These are phyloP conservation scores for Microcebus lehilahytsara DNA, from an alignment of 2,113 vertebrate species.

Conservation along the genomic window DNA sequence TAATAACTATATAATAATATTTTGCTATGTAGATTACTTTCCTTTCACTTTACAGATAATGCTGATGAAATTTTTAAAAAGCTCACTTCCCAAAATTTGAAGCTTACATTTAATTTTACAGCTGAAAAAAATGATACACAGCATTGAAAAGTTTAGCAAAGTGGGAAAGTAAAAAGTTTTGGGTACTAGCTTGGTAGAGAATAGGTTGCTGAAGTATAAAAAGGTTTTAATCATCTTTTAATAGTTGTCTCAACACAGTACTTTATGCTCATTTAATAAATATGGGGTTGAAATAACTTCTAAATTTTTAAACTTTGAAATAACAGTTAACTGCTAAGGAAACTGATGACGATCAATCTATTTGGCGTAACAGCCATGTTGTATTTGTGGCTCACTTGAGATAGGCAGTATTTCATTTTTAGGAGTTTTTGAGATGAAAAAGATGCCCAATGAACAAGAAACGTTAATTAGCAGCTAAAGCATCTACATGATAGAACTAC, in stretches of 20 bases:
- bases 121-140: conserved; percentile 32
- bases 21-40: conserved; percentile 14
- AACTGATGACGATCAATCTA: background rate
- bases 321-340: background rate
- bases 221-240: conserved; percentile 9
- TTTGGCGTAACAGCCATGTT: background rate
- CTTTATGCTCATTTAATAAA: background rate
- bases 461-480: conserved; percentile 27
- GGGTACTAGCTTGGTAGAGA: conserved; percentile 7
- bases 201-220: background rate
- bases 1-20: background rate
- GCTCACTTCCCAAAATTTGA: conserved; percentile 17
- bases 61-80: background rate
- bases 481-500: conserved; percentile 22
- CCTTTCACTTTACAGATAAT: conserved; percentile 43
- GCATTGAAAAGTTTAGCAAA: conserved; percentile 29
- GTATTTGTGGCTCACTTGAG: background rate
- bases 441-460: background rate
- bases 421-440: conserved; percentile 14
- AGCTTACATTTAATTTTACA: conserved; percentile 22
- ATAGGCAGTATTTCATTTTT: conserved; percentile 21
- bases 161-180: conserved; percentile 10
- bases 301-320: too few species aligned
- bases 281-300: background rate
- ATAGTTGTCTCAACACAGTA: conserved; percentile 3